phyloP scores from a whole-genome alignment of 1,140 invertebrate species.

The Lordiphosa mommai region DNA sequence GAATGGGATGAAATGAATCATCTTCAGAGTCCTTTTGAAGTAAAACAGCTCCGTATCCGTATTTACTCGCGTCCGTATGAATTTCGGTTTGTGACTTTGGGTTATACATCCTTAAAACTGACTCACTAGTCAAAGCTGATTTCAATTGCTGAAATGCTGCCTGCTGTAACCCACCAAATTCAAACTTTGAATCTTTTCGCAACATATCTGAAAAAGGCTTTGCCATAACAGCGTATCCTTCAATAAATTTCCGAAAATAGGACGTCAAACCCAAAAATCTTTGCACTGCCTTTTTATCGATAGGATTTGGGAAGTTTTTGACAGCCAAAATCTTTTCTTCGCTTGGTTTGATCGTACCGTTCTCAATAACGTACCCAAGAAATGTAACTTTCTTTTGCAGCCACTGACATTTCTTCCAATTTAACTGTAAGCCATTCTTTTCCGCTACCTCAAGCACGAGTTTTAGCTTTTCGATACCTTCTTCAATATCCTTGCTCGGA shows the following conservation, averaged over 20 bases:
- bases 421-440: too few species aligned
- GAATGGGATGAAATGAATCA: not conserved
- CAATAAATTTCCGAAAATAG: conserved; percentile 4
- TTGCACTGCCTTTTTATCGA: not conserved
- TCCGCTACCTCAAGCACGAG: too few species aligned
- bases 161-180: not conserved
- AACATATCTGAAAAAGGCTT: conserved; percentile 1
- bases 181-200: not conserved
- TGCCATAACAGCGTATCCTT: conserved; percentile 1
- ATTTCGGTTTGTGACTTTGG: conserved; percentile 2
- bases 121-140: not conserved
- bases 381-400: not conserved
- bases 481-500: too few species aligned
- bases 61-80: conserved; percentile 2
- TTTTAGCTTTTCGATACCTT: too few species aligned
- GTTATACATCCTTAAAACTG: conserved; percentile 1
- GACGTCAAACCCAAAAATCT: conserved; percentile 1
- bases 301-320: not conserved
- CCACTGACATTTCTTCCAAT: not conserved
- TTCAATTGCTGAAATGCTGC: not conserved
- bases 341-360: not conserved
- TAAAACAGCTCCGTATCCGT: not conserved
- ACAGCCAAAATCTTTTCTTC: not conserved
- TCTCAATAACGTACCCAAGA: not conserved
- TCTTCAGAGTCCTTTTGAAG: conserved; percentile 4